Evolutionary conservation across 2,888 invertebrate genomes (phyloP).

Genomic region (Drosophila pseudotakahashii): DNA sequence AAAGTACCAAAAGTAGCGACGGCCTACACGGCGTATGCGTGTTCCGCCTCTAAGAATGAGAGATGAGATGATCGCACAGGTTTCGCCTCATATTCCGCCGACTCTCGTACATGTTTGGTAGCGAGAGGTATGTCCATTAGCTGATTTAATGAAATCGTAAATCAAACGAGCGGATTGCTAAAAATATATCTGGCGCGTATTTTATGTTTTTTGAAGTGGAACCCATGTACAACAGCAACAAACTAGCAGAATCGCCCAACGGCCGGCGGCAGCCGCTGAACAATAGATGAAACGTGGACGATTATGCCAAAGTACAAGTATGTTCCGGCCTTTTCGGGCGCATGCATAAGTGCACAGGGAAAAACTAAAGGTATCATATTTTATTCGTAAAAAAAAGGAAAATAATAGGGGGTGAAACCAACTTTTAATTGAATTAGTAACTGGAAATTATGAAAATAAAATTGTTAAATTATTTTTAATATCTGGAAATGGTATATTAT

Average conservation of each 20-base stretch:
- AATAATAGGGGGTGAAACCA: too few relatives aligned
- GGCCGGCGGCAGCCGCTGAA: slow-evolving; percentile 47
- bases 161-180: slow-evolving; percentile 75
- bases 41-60: slow-evolving; percentile 5
- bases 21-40: slow-evolving; percentile 42
- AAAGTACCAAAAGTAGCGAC: slow-evolving; percentile 20
- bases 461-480: too few relatives aligned
- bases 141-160: slow-evolving; percentile 79
- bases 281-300: slow-evolving; percentile 78
- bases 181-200: slow-evolving; percentile 72
- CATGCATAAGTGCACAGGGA: slow-evolving; percentile 15
- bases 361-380: background rate
- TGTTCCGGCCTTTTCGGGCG: slow-evolving; percentile 22
- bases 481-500: too few relatives aligned
- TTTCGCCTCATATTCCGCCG: slow-evolving; percentile 37
- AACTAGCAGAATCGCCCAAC: slow-evolving; percentile 51
- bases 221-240: slow-evolving; percentile 65
- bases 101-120: slow-evolving; percentile 16
- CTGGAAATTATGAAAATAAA: too few relatives aligned
- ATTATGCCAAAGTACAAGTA: slow-evolving; percentile 67
- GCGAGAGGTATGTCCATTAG: slow-evolving; percentile 71
- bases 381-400: background rate
- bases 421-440: too few relatives aligned
- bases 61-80: slow-evolving; percentile 51
- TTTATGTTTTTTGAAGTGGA: slow-evolving; percentile 80